These are phyloP conservation scores for Psittacara wagleri DNA, from an alignment of 2,113 vertebrate genomes.

Conservation along the genomic window DNA sequence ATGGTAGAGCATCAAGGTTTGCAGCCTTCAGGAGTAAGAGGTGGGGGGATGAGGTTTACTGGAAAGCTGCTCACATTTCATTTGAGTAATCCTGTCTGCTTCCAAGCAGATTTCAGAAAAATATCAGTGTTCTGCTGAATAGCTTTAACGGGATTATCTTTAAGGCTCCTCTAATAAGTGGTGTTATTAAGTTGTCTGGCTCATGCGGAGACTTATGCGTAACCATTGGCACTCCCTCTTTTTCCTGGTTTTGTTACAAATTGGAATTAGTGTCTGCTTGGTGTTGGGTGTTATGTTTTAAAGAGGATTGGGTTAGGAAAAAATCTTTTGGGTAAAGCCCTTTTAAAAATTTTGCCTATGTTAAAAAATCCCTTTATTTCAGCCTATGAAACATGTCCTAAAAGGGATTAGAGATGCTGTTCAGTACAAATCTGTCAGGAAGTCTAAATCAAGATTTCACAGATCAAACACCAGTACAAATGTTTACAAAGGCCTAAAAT, in stretches of 20 bases:
- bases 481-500: neutral
- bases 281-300: slow-evolving; percentile 45
- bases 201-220: slow-evolving; percentile 46
- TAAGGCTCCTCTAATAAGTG: slow-evolving; percentile 72
- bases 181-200: slow-evolving; percentile 65
- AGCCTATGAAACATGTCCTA: neutral
- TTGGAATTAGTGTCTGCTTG: slow-evolving; percentile 69
- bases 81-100: slow-evolving; percentile 60
- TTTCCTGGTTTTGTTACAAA: slow-evolving; percentile 66
- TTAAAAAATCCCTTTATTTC: slow-evolving; percentile 46
- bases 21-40: neutral
- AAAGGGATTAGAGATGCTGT: slow-evolving; percentile 38
- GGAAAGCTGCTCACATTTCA: slow-evolving; percentile 58
- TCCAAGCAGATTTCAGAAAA: slow-evolving; percentile 66
- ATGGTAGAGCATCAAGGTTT: accelerated
- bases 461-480: neutral
- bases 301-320: slow-evolving; percentile 26
- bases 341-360: slow-evolving; percentile 7
- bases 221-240: slow-evolving; percentile 53
- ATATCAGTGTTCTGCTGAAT: slow-evolving; percentile 63
- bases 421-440: slow-evolving; percentile 28
- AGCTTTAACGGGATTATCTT: slow-evolving; percentile 73
- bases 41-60: slow-evolving; percentile 16
- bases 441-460: slow-evolving; percentile 6
- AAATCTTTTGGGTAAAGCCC: slow-evolving; percentile 44